Conservation (phyloP, 2,888 invertebrate species). For the Eupithecia insigniata region DNA sequence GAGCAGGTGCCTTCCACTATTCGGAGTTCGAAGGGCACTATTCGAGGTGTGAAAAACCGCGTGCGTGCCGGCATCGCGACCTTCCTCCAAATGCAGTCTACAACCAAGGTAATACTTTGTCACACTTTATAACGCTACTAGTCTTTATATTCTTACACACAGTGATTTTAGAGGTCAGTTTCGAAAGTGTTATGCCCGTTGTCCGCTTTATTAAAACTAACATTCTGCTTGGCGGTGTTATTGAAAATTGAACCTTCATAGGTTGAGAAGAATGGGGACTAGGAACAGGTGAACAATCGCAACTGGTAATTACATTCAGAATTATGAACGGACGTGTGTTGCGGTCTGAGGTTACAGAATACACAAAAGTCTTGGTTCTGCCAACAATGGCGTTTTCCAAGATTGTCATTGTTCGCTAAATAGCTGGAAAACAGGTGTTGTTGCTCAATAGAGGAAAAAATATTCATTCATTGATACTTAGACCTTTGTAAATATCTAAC, state of each 20-base stretch:
- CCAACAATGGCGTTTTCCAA: conserved; percentile 59
- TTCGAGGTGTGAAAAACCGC: conserved; percentile 96
- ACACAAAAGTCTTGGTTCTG: conserved; percentile 41
- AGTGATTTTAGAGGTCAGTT: conserved; percentile 77
- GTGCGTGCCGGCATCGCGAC: conserved; percentile 97
- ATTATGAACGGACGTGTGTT: conserved; percentile 64
- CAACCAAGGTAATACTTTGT: conserved; percentile 88
- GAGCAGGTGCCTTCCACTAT: conserved; percentile 90
- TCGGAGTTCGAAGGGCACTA: conserved; percentile 95
- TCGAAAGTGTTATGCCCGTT: conserved; percentile 73
- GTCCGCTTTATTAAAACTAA: conserved; percentile 65
- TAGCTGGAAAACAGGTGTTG: conserved; percentile 53
- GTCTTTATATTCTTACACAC: conserved; percentile 68
- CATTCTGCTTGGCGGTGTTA: conserved; percentile 54
- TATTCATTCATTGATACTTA: conserved; percentile 3
- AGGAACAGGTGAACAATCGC: conserved; percentile 64
- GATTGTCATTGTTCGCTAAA: conserved; percentile 51
- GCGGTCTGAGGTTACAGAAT: conserved; percentile 27
- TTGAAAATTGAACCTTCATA: conserved; percentile 68
- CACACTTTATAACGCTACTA: conserved; percentile 56
- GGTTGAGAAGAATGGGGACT: conserved; percentile 59
- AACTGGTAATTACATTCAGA: conserved; percentile 67
- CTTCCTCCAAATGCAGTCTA: conserved; percentile 93
- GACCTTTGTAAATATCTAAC: conserved; percentile 3
- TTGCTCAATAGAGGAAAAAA: conserved; percentile 34